Evolutionary conservation across 2,113 vertebrate genomes (phyloP).

Genomic region (Aplodontia rufa): DNA sequence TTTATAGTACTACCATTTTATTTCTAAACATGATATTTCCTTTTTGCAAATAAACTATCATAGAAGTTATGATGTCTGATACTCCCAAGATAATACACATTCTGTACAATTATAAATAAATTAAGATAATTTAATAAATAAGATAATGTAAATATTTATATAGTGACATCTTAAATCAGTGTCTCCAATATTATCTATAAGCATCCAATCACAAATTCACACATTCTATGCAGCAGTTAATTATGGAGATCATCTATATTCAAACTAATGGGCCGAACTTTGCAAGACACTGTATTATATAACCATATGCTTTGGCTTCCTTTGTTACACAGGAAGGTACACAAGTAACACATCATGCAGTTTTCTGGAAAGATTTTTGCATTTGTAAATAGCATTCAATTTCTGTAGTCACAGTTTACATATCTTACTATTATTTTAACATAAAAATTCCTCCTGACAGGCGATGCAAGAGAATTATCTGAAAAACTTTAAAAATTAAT

Average conservation of each 20-base stretch:
- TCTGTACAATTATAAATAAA: not conserved
- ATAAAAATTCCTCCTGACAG: not conserved
- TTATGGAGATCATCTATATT: not conserved
- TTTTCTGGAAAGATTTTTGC: not conserved
- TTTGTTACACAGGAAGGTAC: not conserved
- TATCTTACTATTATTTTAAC: not conserved
- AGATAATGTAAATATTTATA: not conserved
- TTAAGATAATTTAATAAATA: not conserved
- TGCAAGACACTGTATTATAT: not conserved
- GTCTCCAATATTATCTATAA: not conserved
- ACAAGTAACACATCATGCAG: not conserved
- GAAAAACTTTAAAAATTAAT: not conserved
- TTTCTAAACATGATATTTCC: constrained; percentile 23
- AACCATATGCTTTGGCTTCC: not conserved
- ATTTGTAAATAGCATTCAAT: not conserved
- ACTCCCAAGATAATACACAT: not conserved
- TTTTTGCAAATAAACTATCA: not conserved
- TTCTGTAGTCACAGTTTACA: not conserved
- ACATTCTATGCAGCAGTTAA: not conserved
- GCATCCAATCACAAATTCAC: not conserved
- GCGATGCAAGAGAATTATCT: not conserved
- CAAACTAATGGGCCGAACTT: not conserved
- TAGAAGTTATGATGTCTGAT: not conserved
- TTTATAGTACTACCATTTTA: not conserved
- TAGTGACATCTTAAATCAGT: not conserved